Evolutionary conservation across 2,113 vertebrate species (phyloP).

Genomic region (Alethe diademata): DNA sequence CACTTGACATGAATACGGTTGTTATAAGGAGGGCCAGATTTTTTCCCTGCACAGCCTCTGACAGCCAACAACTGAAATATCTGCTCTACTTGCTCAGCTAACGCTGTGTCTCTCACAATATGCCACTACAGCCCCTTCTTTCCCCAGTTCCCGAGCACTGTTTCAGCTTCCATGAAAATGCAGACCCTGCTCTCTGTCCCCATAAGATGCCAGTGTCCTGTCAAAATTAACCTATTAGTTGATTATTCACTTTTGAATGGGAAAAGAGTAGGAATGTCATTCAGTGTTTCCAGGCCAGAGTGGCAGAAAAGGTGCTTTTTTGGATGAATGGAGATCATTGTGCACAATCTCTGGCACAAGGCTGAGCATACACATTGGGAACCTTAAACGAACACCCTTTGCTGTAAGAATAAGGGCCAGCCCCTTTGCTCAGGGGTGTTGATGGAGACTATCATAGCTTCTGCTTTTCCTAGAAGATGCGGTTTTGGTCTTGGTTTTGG

Average conservation of each 20-base stretch:
- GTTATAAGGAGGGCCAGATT: background rate
- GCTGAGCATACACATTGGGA: background rate
- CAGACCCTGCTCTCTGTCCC: background rate
- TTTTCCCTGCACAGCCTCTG: background rate
- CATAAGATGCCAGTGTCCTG: slow-evolving; percentile 22
- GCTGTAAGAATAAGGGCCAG: background rate
- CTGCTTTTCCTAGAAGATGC: background rate
- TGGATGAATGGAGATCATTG: background rate
- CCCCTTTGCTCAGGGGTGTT: background rate
- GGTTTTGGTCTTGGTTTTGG: background rate
- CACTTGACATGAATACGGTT: background rate
- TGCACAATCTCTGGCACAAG: background rate
- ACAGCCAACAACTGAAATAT: background rate
- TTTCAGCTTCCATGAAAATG: background rate
- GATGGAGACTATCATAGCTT: background rate
- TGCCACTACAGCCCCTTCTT: background rate
- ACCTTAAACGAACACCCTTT: background rate
- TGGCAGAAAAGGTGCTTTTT: background rate
- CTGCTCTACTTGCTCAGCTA: background rate
- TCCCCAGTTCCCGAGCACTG: fast-evolving
- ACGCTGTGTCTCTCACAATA: background rate
- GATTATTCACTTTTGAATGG: slow-evolving; percentile 32
- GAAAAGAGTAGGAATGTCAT: background rate
- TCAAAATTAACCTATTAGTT: slow-evolving; percentile 44
- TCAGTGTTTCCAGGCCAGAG: background rate